These are phyloP conservation scores for Drosophila rubida DNA, from an alignment of 2,888 invertebrate species.

Conservation along the genomic window DNA sequence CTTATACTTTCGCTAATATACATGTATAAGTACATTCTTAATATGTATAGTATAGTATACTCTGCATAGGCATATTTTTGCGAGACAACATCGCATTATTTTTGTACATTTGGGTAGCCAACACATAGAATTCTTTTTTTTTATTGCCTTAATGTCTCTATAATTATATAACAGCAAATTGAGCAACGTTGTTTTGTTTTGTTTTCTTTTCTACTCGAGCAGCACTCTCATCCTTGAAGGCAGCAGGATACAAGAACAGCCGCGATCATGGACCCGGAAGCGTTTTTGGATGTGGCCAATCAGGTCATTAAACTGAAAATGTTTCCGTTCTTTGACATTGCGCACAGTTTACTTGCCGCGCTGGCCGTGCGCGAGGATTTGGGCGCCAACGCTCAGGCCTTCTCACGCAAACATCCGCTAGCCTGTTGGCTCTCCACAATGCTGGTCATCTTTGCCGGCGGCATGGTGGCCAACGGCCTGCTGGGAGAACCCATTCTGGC, in stretches of 20 bases:
- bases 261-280: slow-evolving; percentile 94
- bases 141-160: slow-evolving; percentile 6
- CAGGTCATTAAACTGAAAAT: slow-evolving; percentile 99
- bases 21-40: neutral
- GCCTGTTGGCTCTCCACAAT: slow-evolving; percentile 99
- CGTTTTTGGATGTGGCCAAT: slow-evolving; percentile 98
- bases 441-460: slow-evolving; percentile 98
- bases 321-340: slow-evolving; percentile 99
- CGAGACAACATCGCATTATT: slow-evolving; percentile 26
- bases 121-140: slow-evolving; percentile 23
- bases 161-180: slow-evolving; percentile 52
- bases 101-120: slow-evolving; percentile 24
- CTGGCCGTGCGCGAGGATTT: slow-evolving; percentile 97
- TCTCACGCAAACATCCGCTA: slow-evolving; percentile 98
- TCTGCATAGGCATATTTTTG: slow-evolving; percentile 27
- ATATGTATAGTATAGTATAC: neutral
- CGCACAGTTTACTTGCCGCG: slow-evolving; percentile 97
- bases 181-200: neutral
- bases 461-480: slow-evolving; percentile 97
- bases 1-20: slow-evolving; percentile 10
- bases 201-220: neutral
- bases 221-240: slow-evolving; percentile 62
- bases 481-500: slow-evolving; percentile 97
- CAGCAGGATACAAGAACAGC: slow-evolving; percentile 61
- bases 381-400: slow-evolving; percentile 94